Evolutionary conservation across 2,113 vertebrate genomes (phyloP).

Genomic region (Anhinga rufa): DNA sequence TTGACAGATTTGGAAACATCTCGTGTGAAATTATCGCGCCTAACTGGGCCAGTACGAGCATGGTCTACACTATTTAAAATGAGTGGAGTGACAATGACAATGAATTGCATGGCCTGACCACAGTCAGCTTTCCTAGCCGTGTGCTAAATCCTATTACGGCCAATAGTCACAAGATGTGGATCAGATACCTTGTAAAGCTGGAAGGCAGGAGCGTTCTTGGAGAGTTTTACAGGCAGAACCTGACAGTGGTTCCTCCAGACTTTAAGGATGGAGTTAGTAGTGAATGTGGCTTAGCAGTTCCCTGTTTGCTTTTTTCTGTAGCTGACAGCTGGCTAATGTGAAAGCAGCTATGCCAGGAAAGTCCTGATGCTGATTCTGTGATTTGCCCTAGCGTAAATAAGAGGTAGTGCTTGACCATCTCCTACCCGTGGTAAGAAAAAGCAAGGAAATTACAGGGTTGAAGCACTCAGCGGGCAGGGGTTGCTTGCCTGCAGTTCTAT

Average conservation of each 20-base stretch:
- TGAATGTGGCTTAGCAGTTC: background rate
- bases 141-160: background rate
- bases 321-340: background rate
- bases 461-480: background rate
- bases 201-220: background rate
- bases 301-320: background rate
- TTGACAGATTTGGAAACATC: background rate
- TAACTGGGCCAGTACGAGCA: background rate
- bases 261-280: background rate
- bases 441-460: background rate
- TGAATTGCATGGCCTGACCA: background rate
- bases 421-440: background rate
- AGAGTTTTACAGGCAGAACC: background rate
- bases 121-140: accelerated
- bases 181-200: background rate
- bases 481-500: background rate
- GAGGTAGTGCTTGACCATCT: background rate
- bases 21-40: background rate
- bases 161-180: background rate
- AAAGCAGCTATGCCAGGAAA: background rate
- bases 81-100: background rate
- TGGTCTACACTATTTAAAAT: background rate
- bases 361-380: background rate
- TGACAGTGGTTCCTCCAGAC: background rate
- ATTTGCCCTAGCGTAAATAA: background rate